phyloP scores from a whole-genome alignment of 1,140 invertebrate species.

The Tribolium castaneum region DNA sequence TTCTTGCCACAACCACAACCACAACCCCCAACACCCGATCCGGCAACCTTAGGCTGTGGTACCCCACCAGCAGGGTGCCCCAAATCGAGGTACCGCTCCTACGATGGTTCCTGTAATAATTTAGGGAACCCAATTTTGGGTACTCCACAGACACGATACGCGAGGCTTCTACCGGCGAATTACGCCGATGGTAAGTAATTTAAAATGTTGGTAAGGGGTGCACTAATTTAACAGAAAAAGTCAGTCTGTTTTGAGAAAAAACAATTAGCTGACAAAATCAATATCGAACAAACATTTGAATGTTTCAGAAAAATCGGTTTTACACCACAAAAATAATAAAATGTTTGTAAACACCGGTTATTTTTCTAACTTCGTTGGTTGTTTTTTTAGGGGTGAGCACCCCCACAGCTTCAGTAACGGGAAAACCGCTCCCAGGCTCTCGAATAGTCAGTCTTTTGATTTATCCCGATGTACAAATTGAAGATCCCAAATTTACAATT shows the following conservation, averaged over 20 bases:
- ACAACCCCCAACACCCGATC: slow-evolving; percentile 54
- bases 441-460: slow-evolving; percentile 76
- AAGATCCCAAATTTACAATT: slow-evolving; percentile 77
- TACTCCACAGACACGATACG: slow-evolving; percentile 74
- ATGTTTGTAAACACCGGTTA: no score
- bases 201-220: no score
- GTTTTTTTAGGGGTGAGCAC: slow-evolving; percentile 70
- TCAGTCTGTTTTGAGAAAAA: no score
- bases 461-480: slow-evolving; percentile 73
- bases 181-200: slow-evolving; percentile 84
- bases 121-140: slow-evolving; percentile 78
- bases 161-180: slow-evolving; percentile 77
- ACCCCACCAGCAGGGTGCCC: slow-evolving; percentile 64
- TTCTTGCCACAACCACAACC: slow-evolving; percentile 49
- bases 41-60: slow-evolving; percentile 61
- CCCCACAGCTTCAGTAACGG: slow-evolving; percentile 73
- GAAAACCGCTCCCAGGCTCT: slow-evolving; percentile 73
- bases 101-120: slow-evolving; percentile 91
- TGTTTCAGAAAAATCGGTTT: no score
- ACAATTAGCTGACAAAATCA: no score
- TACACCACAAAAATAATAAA: no score
- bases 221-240: no score
- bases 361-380: no score
- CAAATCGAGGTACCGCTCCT: slow-evolving; percentile 74
- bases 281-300: no score